A percentile compares a stretch with the other conserved stretches of the same genome.
Evolutionary conservation across 2,113 vertebrate species (phyloP).

Genomic region (Cyanistes caeruleus): DNA sequence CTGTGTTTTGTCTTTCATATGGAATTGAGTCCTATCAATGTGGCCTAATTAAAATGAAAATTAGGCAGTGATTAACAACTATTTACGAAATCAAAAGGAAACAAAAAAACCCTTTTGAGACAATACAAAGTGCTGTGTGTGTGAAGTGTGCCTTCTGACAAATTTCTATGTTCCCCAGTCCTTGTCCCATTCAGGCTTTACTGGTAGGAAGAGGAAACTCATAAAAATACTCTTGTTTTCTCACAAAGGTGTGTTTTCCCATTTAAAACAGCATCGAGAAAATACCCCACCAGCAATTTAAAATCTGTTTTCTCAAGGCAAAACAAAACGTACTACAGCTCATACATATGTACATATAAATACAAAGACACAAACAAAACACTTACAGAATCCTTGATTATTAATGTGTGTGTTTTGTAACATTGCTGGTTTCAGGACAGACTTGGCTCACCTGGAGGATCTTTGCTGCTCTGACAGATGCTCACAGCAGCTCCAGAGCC

Average conservation of each 20-base stretch:
- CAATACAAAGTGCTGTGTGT: not conserved
- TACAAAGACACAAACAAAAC: not conserved
- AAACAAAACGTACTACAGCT: not conserved
- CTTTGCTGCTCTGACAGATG: not conserved
- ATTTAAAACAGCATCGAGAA: not conserved
- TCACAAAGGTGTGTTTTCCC: not conserved
- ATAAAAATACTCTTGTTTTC: not conserved
- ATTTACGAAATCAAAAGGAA: constrained; percentile 19
- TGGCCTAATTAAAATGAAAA: constrained; percentile 45
- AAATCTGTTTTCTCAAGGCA: not conserved
- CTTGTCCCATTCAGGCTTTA: not conserved
- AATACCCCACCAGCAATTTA: not conserved
- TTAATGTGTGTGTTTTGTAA: not conserved
- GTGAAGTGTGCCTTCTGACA: not conserved
- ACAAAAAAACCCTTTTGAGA: not conserved
- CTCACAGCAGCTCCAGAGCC: not conserved
- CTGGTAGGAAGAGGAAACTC: not conserved
- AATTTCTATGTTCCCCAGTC: not conserved
- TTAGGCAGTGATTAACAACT: constrained; percentile 19
- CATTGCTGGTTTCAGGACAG: not conserved
- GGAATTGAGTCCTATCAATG: not conserved
- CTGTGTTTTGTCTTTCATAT: not conserved
- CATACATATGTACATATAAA: not conserved
- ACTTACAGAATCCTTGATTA: not conserved
- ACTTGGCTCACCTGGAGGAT: not conserved